Base-by-base conservation (phyloP, 2,888 invertebrate species). In the Cephus sareptanus region DNA sequence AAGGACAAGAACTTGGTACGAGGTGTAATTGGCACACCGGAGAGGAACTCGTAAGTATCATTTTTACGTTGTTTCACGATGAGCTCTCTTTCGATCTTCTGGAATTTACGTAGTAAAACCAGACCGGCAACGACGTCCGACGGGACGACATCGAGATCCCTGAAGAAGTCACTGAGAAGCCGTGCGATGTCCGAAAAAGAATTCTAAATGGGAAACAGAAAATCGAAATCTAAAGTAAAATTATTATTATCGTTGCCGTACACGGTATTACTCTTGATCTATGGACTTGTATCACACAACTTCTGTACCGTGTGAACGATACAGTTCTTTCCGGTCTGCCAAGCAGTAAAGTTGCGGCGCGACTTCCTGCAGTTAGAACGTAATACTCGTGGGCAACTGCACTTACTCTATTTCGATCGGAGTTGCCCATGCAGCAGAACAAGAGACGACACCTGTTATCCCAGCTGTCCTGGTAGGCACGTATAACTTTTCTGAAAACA, bases 391-490 rank as follows among this genome's bases (percentile, higher is more conserved):
- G 56, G 31, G 68, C 23, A 74, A 75, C 69, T 75, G 71, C 34
- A 83, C 92, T 92, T 90, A 94, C 94, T 92, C 94, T 92, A 89
- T 95, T 96, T 80, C 95, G 93, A 87, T 97, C 96, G 40, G 95
- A 95, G 79, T 95, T 94, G 77, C 95, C 93, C 92, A 97, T 95
- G 90, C 97, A 97, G 90, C 97, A 97, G 89, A 97, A 97, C 13
- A 97, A 91, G 81, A 97, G 92, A 69, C 96, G 94, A 90, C 97
- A 96, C 83, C 97, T 93, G 89, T 96, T 95, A 90, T 97, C 96
- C 97, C 97, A 97, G 87, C 96, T 96, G 89, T 97, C 96, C 91
- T 97, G 96, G 91, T 97, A 97, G 70, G 96, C 96, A 82, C 96
- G 93, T 87, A 97, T 94, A 12, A 97, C 97, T 93, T 97, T 97